Percentiles rank a stretch among this genome's conserved stretches.
Evolutionary conservation across 2,113 vertebrate species (phyloP).

Genomic region (Lepisosteus oculatus): DNA sequence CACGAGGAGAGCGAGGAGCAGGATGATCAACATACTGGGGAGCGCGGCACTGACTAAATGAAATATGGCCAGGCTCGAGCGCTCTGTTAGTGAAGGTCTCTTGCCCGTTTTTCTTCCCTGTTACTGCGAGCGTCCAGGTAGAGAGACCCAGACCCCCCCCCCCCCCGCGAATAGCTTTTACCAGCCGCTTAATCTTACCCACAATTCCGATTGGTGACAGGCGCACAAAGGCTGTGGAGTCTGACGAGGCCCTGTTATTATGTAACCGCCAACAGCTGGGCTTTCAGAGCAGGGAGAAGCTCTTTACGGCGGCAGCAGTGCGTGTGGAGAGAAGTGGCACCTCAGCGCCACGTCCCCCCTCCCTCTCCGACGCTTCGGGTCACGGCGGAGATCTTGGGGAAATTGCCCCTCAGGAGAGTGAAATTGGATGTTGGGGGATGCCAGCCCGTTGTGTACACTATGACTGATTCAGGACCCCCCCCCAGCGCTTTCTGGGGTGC

Average conservation of each 20-base stretch:
- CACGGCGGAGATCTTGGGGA: too few species aligned
- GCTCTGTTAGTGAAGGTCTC: background rate
- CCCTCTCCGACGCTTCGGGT: too few species aligned
- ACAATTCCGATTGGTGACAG: conserved; percentile 65
- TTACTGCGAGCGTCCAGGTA: conserved; percentile 63
- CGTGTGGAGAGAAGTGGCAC: conserved; percentile 42
- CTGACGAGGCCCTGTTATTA: conserved; percentile 55
- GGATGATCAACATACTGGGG: background rate
- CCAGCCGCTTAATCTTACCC: conserved; percentile 66
- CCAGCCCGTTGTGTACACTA: too few species aligned
- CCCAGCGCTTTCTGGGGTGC: too few species aligned
- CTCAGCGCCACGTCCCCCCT: too few species aligned
- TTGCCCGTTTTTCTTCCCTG: background rate
- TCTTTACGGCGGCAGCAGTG: conserved; percentile 62
- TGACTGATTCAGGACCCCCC: too few species aligned
- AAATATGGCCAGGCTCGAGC: background rate
- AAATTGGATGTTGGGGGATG: too few species aligned
- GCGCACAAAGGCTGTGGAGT: conserved; percentile 55
- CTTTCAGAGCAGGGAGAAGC: conserved; percentile 43
- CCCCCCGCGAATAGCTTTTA: conserved; percentile 53
- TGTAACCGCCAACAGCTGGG: conserved; percentile 72
- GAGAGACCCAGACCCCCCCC: conserved; percentile 34
- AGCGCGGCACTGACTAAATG: background rate
- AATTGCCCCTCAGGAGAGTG: too few species aligned
- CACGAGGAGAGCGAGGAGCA: background rate